These are phyloP conservation scores for Aurelia sp. DNA, from an alignment of 30 jellyfish, hydroid and myxozoan genomes.

Conservation along the genomic window DNA sequence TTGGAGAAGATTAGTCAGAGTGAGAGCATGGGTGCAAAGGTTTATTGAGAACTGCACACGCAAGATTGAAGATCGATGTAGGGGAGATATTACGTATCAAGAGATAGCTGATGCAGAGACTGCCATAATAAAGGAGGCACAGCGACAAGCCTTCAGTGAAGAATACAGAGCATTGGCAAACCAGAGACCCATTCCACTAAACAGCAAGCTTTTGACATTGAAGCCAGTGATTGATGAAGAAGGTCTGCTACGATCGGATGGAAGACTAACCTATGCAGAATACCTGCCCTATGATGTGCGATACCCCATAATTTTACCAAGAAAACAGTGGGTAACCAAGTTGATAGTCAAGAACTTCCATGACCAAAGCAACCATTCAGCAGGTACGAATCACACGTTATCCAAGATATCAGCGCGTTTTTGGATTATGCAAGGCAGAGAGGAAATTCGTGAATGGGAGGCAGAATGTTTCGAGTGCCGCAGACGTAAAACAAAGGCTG, in stretches of 20 bases:
- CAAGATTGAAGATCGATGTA: background rate
- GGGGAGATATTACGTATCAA: too few species aligned
- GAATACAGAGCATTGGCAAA: too few species aligned
- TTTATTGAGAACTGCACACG: background rate
- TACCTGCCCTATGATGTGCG: slow-evolving; percentile 46
- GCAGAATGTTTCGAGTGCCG: background rate
- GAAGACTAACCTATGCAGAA: slow-evolving; percentile 45
- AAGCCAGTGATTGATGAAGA: too few species aligned
- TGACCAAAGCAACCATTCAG: background rate
- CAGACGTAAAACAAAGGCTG: slow-evolving; percentile 29
- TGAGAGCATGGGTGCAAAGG: slow-evolving; percentile 18
- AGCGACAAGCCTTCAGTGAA: too few species aligned
- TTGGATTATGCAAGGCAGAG: too few species aligned
- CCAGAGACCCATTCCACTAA: too few species aligned
- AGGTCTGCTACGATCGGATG: background rate
- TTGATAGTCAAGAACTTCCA: slow-evolving; percentile 16
- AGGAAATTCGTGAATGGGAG: too few species aligned
- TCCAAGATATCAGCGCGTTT: too few species aligned
- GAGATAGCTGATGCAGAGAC: too few species aligned
- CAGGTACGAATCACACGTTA: background rate
- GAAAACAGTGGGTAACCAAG: slow-evolving; percentile 36
- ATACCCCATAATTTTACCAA: slow-evolving; percentile 51
- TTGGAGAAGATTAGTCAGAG: slow-evolving; percentile 4
- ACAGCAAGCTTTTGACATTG: too few species aligned
- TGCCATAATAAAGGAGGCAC: too few species aligned